Percentiles rank a stretch among this genome's conserved stretches.
Conservation (phyloP, 2,113 vertebrate genomes). For the Cnemophilus loriae region DNA sequence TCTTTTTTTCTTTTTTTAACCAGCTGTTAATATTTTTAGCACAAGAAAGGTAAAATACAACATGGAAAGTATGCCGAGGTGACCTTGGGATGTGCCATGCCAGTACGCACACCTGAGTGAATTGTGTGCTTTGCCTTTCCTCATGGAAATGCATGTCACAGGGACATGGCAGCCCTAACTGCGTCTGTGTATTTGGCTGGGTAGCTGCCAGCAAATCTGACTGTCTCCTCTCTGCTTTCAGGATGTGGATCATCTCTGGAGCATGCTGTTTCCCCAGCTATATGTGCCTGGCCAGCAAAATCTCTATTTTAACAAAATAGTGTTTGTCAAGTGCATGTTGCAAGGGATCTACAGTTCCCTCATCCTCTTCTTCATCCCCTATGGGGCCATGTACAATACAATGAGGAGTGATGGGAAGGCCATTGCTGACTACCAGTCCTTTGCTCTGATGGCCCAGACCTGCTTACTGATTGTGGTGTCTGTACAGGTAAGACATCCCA, state of each 20-base stretch:
- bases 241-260: constrained; percentile 93
- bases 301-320: constrained; percentile 85
- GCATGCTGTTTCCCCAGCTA: constrained; percentile 85
- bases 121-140: not conserved
- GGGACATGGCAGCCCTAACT: not conserved
- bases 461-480: constrained; percentile 85
- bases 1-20: not conserved
- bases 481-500: constrained; percentile 75
- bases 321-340: constrained; percentile 81
- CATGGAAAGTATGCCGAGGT: not conserved
- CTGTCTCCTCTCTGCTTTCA: constrained; percentile 34
- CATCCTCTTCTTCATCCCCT: constrained; percentile 91
- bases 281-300: constrained; percentile 89
- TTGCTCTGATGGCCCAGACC: constrained; percentile 87
- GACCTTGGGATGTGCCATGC: not conserved
- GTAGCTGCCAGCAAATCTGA: not conserved
- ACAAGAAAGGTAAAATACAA: not conserved
- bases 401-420: constrained; percentile 86
- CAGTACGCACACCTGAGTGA: not conserved
- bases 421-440: constrained; percentile 91
- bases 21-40: not conserved
- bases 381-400: constrained; percentile 79
- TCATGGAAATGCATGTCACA: not conserved
- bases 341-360: constrained; percentile 92
- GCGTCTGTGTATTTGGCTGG: not conserved